Conservation (phyloP, 2,797 vertebrate genomes). For the Gymnoscopelus microlampas region DNA sequence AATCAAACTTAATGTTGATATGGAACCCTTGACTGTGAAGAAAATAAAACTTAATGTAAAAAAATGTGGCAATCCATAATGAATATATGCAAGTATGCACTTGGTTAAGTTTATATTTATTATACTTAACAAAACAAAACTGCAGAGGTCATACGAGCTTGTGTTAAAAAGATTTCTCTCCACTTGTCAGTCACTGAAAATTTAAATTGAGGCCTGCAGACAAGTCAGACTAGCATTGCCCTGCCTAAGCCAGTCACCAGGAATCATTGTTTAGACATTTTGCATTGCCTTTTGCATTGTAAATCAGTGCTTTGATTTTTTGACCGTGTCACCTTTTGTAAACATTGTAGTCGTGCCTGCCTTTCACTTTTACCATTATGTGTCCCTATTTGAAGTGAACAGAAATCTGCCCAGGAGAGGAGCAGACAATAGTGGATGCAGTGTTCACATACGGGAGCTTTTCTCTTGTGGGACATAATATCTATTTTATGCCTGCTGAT, state of each 20-base stretch:
- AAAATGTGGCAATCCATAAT: no score
- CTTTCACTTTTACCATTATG: background rate
- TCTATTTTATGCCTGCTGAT: background rate
- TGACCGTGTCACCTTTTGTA: background rate
- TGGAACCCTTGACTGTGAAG: no score
- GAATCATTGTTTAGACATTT: constrained; percentile 19
- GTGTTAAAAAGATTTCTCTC: no score
- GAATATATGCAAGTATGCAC: no score
- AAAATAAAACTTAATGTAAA: no score
- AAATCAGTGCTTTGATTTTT: constrained; percentile 56
- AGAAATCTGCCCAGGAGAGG: background rate
- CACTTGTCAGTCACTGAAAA: no score
- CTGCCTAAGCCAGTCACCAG: background rate
- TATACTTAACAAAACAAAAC: no score
- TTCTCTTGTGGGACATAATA: background rate
- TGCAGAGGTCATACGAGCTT: no score
- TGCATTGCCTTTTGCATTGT: constrained; percentile 50
- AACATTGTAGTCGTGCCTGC: background rate
- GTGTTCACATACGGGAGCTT: background rate
- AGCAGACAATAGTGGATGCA: background rate
- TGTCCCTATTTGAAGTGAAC: background rate
- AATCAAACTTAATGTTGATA: no score
- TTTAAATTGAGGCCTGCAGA: no score
- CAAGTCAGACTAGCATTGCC: no score
- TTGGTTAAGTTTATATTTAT: no score